These are phyloP conservation scores for Acholoe squamosa DNA, from an alignment of 2,888 invertebrate genomes.

Conservation along the genomic window DNA sequence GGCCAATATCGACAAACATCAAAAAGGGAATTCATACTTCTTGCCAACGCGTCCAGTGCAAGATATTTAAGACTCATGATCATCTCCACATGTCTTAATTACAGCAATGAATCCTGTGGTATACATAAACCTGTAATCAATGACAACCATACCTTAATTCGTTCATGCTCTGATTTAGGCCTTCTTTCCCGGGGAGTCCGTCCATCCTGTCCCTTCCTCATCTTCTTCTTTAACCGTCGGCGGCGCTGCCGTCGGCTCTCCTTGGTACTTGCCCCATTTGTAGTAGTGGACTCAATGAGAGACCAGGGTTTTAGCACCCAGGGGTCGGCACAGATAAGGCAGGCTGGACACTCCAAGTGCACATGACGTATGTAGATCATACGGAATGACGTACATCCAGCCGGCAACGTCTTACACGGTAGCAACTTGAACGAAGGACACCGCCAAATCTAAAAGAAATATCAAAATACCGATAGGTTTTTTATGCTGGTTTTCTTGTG, in stretches of 20 bases:
- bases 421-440: slow-evolving; percentile 67
- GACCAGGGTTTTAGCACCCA: slow-evolving; percentile 61
- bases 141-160: slow-evolving; percentile 57
- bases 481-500: too few species aligned
- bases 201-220: neutral
- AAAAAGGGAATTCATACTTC: too few species aligned
- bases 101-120: too few species aligned
- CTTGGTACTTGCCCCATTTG: slow-evolving; percentile 51
- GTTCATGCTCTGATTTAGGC: neutral
- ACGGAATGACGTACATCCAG: slow-evolving; percentile 65
- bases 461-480: too few species aligned
- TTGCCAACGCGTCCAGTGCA: too few species aligned
- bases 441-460: slow-evolving; percentile 66
- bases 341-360: slow-evolving; percentile 68
- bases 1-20: too few species aligned
- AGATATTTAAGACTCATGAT: too few species aligned
- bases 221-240: slow-evolving; percentile 48
- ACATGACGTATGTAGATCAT: slow-evolving; percentile 70
- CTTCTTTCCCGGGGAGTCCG: slow-evolving; percentile 11
- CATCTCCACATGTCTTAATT: too few species aligned
- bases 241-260: slow-evolving; percentile 53
- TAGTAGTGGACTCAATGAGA: slow-evolving; percentile 34
- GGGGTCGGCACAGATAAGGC: slow-evolving; percentile 68
- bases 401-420: slow-evolving; percentile 64
- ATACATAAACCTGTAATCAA: too few species aligned